Base-by-base conservation (phyloP, 1,140 invertebrate species). In the Heliconius nattereri region DNA sequence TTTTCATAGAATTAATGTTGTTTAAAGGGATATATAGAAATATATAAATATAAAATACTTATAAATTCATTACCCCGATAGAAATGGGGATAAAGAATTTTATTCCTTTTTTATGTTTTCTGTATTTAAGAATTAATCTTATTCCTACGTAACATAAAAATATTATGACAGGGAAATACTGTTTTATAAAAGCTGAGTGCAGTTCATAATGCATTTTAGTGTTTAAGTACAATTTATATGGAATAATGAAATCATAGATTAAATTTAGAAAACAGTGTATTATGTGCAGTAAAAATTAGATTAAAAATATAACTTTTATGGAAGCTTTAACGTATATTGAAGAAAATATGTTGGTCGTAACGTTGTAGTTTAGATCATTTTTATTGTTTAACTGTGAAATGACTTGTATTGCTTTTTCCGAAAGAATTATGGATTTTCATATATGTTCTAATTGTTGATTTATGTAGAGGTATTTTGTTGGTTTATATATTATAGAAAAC, bases 281-380 rank as follows among this genome's bases (percentile, higher is more conserved):
- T 66, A 66, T 66, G 57, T 29, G 57, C 57, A 66, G 23, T 66
- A 66, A 66, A 45, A 13, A 66, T 66, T 66, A 29, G 60, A 26
- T 66, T 66, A 29, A 66, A 66, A 66, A 66, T 66, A 66, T 66
- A 66, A 66, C 9, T 26, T 16, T 66, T 26, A 66, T 13, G 60
- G 11, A 5, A 66, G 57, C 7, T 57, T 2, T 23, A 45, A 23
- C 7, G 54, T 52, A 49, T 40, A 40, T 40, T 49, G 49, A 49
- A 19, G 16, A 5, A 49, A 32, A 32, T 32, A 49, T 49, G 54
- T 57, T 3, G 37, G 1, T 40, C 37, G 40, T 57, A 57, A 57
- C n/a, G 7, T 23, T 23, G 2, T 57, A 57, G 54, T 0, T 57
- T 57, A n/a, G 7, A n/a, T 57, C n/a, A 52, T 52, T 45, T 8